phyloP scores from a whole-genome alignment of 2,797 vertebrate species.

The Clarias laeviceps region DNA sequence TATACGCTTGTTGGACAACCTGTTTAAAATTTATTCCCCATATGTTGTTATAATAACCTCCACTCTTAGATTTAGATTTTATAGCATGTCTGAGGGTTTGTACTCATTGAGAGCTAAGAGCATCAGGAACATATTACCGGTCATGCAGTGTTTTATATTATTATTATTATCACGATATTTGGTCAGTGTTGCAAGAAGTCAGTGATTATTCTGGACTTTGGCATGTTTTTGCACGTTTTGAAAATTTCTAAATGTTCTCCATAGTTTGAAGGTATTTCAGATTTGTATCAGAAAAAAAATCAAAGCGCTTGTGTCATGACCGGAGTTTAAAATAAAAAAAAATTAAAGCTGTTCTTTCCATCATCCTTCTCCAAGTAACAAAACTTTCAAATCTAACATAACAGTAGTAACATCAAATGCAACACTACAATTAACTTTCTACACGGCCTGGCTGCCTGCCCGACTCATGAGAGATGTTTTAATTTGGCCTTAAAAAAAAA shows the following conservation, averaged over 20 bases:
- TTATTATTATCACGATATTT: not conserved
- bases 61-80: no score
- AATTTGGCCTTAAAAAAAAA: conserved; percentile 51
- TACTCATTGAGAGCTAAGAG: not conserved
- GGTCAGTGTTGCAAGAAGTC: not conserved
- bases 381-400: not conserved
- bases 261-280: not conserved
- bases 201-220: not conserved
- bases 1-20: not conserved
- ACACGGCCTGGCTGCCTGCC: conserved; percentile 67
- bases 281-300: no score
- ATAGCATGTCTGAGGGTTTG: no score
- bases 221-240: no score
- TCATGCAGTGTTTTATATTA: not conserved
- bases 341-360: no score
- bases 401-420: conserved; percentile 25
- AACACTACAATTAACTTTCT: conserved; percentile 70
- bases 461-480: conserved; percentile 58
- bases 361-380: no score
- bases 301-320: conserved; percentile 18
- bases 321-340: conserved; percentile 43
- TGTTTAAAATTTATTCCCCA: no score
- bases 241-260: not conserved
- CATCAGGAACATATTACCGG: not conserved
- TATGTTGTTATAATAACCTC: no score